Conservation (phyloP, 2,888 invertebrate species). For the Subacronicta megacephala region DNA sequence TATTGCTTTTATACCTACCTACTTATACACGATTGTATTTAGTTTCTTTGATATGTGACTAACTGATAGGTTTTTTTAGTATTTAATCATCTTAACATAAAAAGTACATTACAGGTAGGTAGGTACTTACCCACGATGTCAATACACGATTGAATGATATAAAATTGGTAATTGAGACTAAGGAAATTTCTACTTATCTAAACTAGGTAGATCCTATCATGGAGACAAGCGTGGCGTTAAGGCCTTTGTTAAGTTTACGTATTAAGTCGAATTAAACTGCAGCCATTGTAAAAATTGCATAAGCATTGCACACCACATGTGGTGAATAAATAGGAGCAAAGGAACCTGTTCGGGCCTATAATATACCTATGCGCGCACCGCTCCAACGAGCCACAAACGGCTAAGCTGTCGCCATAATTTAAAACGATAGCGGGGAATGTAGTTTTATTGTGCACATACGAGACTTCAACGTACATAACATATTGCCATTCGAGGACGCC, state of each 20-base stretch:
- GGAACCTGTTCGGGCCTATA: constrained; percentile 83
- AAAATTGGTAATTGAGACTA: too few relatives aligned
- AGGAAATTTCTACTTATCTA: too few relatives aligned
- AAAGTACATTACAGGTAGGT: too few relatives aligned
- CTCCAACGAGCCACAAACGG: constrained; percentile 78
- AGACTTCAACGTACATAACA: constrained; percentile 78
- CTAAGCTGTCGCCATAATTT: constrained; percentile 82
- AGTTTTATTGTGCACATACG: constrained; percentile 81
- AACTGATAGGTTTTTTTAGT: too few relatives aligned
- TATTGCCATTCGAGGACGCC: constrained; percentile 77
- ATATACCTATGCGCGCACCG: constrained; percentile 74
- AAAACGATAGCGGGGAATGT: constrained; percentile 81
- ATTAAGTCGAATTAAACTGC: constrained; percentile 64
- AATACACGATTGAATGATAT: too few relatives aligned
- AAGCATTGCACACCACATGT: constrained; percentile 82
- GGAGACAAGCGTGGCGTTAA: too few relatives aligned
- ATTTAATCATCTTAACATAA: too few relatives aligned
- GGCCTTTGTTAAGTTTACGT: neutral
- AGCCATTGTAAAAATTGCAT: constrained; percentile 84
- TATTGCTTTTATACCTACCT: neutral
- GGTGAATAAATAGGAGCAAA: constrained; percentile 84
- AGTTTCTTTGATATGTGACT: too few relatives aligned
- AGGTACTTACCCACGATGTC: too few relatives aligned
- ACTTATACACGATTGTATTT: too few relatives aligned
- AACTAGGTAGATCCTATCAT: too few relatives aligned